Base-by-base conservation (phyloP, 2,888 invertebrate species). In the Elgonia sp. region DNA sequence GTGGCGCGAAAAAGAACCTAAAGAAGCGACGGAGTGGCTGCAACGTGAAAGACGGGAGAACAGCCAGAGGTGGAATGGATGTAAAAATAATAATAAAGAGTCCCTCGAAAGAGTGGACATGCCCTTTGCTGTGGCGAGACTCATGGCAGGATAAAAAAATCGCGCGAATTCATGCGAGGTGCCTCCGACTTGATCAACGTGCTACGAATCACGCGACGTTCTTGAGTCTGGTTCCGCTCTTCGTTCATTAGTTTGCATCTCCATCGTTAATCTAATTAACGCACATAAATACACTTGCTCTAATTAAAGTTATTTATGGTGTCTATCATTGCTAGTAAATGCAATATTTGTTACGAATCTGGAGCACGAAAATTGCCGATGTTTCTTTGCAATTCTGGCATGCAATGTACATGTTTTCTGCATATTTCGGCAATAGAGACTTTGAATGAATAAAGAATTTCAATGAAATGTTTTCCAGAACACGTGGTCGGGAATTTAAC, bases 221-320 rank as follows among this genome's bases (percentile, higher is more conserved):
- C 79, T 65, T 72, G 46, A 50, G 60, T 29, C 55, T 42, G 46
- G 65, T 37, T 16, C 40, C 67, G 18, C 73, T 60, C 62, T 69
- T 67, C 83, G 57, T 87, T 81, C 81, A 84, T 85, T 87, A 83
- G 83, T 75, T 85, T 63, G 73, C 85, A 85, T 85, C 85, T 80
- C 72, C 76, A 86, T 89, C 89, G 84, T 89, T 89, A 84, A 89
- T 89, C 84, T 85, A 88, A 88, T 88, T 88, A 88, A 85, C 88
- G 84, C 84, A 85, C 65, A 82, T 88, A 85, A 88, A 88, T 88
- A 82, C 63, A 62, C 76, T 83, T 83, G 76, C 83, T 84, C 84
- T 73, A 77, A 88, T 82, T 84, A 85, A 85, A 67, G 76, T 82
- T 81, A 88, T 88, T 88, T 85, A 88, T 77, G 69, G 18, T 70